phyloP scores from a whole-genome alignment of 64 coral and sea anemone genomes.

The Pachyseris speciosa region DNA sequence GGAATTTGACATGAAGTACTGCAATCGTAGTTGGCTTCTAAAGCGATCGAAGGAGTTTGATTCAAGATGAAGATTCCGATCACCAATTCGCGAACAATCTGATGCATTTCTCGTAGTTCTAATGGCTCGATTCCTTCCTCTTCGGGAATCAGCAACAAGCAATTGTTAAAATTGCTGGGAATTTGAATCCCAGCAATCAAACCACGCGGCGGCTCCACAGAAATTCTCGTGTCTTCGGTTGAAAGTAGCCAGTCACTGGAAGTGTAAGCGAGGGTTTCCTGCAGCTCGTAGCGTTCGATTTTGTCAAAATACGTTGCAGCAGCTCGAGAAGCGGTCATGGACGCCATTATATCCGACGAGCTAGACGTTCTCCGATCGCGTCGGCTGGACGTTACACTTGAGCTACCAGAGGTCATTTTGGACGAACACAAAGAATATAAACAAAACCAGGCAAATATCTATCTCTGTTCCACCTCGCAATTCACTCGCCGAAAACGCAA shows the following conservation, averaged over 20 bases:
- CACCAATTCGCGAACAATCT: slow-evolving; percentile 96
- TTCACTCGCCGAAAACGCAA: no score
- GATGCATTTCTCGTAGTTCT: slow-evolving; percentile 95
- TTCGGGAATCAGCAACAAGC: slow-evolving; percentile 87
- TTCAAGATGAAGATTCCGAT: slow-evolving; percentile 90
- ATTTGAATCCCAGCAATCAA: slow-evolving; percentile 91
- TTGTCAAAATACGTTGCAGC: slow-evolving; percentile 98
- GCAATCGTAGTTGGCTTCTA: slow-evolving; percentile 94
- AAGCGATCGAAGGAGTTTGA: slow-evolving; percentile 89
- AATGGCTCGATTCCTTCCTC: slow-evolving; percentile 78
- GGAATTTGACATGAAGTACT: slow-evolving; percentile 96
- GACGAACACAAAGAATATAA: not conserved
- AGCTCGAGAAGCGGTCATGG: slow-evolving; percentile 75
- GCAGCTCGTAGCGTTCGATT: slow-evolving; percentile 93
- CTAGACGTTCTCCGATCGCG: slow-evolving; percentile 4
- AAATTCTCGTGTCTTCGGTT: slow-evolving; percentile 91
- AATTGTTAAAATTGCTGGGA: slow-evolving; percentile 76
- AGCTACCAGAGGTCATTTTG: slow-evolving; percentile 12
- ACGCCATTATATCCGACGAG: slow-evolving; percentile 73
- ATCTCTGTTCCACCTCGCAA: no score
- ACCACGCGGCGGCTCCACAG: slow-evolving; percentile 89
- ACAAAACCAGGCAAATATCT: no score
- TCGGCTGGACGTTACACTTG: not conserved
- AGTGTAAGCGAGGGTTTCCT: slow-evolving; percentile 90
- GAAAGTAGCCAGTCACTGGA: slow-evolving; percentile 91